These are phyloP conservation scores for Gasteruption jaculator DNA, from an alignment of 2,888 invertebrate species.

Conservation along the genomic window DNA sequence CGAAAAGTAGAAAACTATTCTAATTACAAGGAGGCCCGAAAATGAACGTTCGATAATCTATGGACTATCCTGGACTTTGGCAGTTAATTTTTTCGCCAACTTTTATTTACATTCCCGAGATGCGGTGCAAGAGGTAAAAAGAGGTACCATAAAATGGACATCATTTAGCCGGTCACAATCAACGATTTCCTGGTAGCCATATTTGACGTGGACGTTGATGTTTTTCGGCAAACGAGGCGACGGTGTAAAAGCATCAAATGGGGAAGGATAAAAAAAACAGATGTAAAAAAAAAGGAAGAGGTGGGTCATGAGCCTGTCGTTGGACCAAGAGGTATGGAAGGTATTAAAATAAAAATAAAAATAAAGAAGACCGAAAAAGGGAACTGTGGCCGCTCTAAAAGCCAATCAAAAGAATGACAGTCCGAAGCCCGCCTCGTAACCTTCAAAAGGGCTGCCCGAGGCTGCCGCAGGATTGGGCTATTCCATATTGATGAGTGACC, in stretches of 20 bases:
- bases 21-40: too few relatives aligned
- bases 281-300: slow-evolving; percentile 22
- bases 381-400: slow-evolving; percentile 36
- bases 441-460: slow-evolving; percentile 47
- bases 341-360: slow-evolving; percentile 29
- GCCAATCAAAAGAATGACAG: slow-evolving; percentile 52
- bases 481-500: slow-evolving; percentile 49
- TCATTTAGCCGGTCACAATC: not conserved
- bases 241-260: too few relatives aligned
- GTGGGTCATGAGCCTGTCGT: slow-evolving; percentile 6
- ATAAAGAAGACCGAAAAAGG: slow-evolving; percentile 13
- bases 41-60: too few relatives aligned
- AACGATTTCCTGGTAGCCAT: slow-evolving; percentile 1
- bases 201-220: not conserved
- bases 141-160: too few relatives aligned
- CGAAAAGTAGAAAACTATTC: too few relatives aligned
- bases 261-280: too few relatives aligned
- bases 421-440: slow-evolving; percentile 43
- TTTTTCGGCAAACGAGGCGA: slow-evolving; percentile 23
- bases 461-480: slow-evolving; percentile 46
- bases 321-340: slow-evolving; percentile 23
- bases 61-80: too few relatives aligned
- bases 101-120: too few relatives aligned
- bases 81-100: slow-evolving; percentile 46
- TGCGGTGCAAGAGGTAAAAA: too few relatives aligned